Conservation (phyloP, 1,140 invertebrate genomes). For the Globodera rostochiensis region DNA sequence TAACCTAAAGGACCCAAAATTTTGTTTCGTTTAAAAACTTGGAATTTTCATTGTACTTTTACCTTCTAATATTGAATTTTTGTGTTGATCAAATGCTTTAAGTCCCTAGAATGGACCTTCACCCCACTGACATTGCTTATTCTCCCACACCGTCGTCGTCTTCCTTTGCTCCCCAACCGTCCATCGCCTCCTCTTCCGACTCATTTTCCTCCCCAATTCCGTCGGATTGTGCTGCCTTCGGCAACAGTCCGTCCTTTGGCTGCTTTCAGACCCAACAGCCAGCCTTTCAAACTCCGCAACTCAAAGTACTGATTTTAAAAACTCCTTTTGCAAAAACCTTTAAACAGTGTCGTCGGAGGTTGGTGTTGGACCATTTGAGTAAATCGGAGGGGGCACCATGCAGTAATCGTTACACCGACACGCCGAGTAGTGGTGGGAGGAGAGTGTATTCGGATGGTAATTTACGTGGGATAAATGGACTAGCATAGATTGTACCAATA, state of each 20-base stretch:
- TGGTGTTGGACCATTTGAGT: conserved; percentile 19
- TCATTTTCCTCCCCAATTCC: background rate
- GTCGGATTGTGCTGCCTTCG: background rate
- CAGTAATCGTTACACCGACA: background rate
- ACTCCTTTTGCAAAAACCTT: background rate
- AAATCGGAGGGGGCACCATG: conserved; percentile 1
- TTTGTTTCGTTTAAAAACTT: too few species aligned
- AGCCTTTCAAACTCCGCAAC: conserved; percentile 14
- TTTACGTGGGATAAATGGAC: background rate
- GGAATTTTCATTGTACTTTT: too few species aligned
- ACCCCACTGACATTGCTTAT: background rate
- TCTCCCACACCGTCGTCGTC: background rate
- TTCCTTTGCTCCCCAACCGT: background rate
- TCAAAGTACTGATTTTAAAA: conserved; percentile 9
- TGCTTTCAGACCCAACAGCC: background rate
- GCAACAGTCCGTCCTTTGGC: background rate
- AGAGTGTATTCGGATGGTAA: background rate
- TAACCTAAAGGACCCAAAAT: too few species aligned
- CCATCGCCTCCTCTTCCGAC: background rate
- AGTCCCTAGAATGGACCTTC: background rate
- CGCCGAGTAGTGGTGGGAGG: background rate
- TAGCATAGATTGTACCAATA: background rate
- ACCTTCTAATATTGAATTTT: too few species aligned
- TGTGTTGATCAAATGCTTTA: too few species aligned
- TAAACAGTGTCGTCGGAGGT: conserved; percentile 17